These are phyloP conservation scores for Lithobius niger DNA, from an alignment of 1,140 invertebrate species.

Conservation along the genomic window DNA sequence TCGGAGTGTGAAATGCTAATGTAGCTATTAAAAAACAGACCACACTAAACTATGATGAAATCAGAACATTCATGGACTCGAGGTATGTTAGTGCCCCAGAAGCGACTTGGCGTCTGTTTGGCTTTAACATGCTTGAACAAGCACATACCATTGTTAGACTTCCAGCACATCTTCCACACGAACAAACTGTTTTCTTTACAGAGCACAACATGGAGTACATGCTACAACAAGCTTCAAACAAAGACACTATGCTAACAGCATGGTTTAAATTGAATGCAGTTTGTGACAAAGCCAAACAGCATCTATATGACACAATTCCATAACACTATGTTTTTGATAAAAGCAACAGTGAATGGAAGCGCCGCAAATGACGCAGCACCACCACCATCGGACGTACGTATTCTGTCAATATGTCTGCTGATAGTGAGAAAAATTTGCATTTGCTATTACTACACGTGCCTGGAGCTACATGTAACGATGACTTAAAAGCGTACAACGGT, in stretches of 20 bases:
- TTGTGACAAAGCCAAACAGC: neutral
- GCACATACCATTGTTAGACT: constrained; percentile 30
- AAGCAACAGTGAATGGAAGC: neutral
- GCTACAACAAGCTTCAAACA: no score
- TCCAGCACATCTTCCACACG: constrained; percentile 29
- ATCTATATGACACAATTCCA: neutral
- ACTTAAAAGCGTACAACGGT: neutral
- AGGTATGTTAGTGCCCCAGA: constrained; percentile 33
- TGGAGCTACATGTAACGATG: neutral
- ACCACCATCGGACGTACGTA: neutral
- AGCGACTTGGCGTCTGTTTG: constrained; percentile 31
- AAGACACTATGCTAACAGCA: neutral
- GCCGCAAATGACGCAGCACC: neutral
- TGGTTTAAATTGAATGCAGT: neutral
- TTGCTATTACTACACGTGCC: neutral
- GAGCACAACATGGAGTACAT: constrained; percentile 17
- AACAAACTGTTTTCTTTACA: constrained; percentile 30
- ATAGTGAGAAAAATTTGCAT: neutral
- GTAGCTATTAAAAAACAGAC: neutral
- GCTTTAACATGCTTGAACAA: constrained; percentile 27
- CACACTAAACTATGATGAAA: constrained; percentile 21
- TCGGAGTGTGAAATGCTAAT: neutral
- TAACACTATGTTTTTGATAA: neutral
- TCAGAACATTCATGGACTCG: constrained; percentile 25
- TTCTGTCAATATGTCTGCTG: neutral